Evolutionary conservation across 2,888 invertebrate species (phyloP), one percentile per base, ranked within the genome.

Genomic region (Cerastis rubricosa): DNA sequence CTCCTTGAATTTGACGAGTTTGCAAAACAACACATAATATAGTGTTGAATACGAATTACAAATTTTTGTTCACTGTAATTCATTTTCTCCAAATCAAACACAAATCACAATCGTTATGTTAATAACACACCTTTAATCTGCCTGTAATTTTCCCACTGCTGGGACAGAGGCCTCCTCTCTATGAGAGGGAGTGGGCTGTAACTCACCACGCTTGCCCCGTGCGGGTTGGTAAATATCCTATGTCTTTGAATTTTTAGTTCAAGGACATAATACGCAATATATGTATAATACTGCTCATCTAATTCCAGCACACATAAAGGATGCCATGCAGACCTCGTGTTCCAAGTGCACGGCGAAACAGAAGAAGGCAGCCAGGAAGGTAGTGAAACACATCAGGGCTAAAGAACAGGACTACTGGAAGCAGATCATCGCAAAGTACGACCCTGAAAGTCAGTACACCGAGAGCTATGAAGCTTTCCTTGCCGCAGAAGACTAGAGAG

Each of bases 301-400:
- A 7, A 57, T 81, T 85, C 9, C 94, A 98, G 98, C 92, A 25
- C 93, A 97, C 66, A 94, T 98, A 40, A 97, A 97, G 49, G 98
- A 98, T 84, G 98, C 98, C 0, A 94, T 98, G 88, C 96, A 97
- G 84, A 97, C 97, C 6, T 97, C 97, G 12, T 98, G 98, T 92
- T 87, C 92, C 64, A 98, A 98, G 91, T 98, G 98, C 91, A 98
- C 97, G 35, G 97, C 97, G 5, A 97, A 97, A 82, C 98, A 98
- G 90, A 97, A 95, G 86, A 89, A 90, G 4, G 97, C 97, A 43
- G 97, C 97, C 66, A 97, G 97, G 87, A 97, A 97, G 90, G 97
- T 98, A 0, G 97, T 98, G 64, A 97, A 97, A 43, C 97, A 97
- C 89, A 94, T 98, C 77, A 97, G 97, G 70, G 97, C 97, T 29